Conservation (phyloP, 2,888 invertebrate species). For the Ormia ochracea region DNA sequence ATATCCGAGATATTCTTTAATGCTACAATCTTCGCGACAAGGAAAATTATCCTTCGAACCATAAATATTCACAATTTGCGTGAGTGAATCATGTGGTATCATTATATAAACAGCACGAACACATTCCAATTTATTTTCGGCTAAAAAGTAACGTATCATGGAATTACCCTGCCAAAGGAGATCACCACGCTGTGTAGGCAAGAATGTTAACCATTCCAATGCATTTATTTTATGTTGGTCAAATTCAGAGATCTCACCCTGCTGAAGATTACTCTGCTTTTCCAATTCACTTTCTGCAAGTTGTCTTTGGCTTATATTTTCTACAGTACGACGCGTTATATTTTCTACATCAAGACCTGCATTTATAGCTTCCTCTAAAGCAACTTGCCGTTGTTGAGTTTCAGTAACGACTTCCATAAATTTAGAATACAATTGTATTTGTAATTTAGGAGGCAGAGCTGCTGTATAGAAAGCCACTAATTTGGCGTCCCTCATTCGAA, state of each 20-base stretch:
- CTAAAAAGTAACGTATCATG: slow-evolving; percentile 89
- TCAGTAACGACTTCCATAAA: slow-evolving; percentile 84
- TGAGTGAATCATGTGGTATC: slow-evolving; percentile 82
- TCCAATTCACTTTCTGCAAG: slow-evolving; percentile 69
- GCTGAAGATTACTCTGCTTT: slow-evolving; percentile 64
- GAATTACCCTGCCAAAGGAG: slow-evolving; percentile 92
- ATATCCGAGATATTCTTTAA: slow-evolving; percentile 91
- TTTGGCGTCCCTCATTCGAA: slow-evolving; percentile 84
- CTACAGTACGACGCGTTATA: slow-evolving; percentile 90
- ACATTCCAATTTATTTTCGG: slow-evolving; percentile 88
- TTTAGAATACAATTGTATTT: slow-evolving; percentile 82
- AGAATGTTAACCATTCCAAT: slow-evolving; percentile 91
- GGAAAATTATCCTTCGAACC: slow-evolving; percentile 77
- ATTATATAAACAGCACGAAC: slow-evolving; percentile 86
- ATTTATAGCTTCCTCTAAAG: slow-evolving; percentile 84
- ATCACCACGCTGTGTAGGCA: slow-evolving; percentile 86
- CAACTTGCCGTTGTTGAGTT: slow-evolving; percentile 79
- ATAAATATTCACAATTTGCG: slow-evolving; percentile 78
- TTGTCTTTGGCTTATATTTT: slow-evolving; percentile 80
- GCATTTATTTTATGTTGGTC: slow-evolving; percentile 86
- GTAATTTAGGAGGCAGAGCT: slow-evolving; percentile 83
- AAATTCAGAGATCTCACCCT: slow-evolving; percentile 81
- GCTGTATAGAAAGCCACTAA: slow-evolving; percentile 92
- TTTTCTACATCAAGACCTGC: slow-evolving; percentile 89
- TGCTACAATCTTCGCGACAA: slow-evolving; percentile 77